These are phyloP conservation scores for Anoncus sp. DNA, from an alignment of 2,888 invertebrate genomes.

Conservation along the genomic window DNA sequence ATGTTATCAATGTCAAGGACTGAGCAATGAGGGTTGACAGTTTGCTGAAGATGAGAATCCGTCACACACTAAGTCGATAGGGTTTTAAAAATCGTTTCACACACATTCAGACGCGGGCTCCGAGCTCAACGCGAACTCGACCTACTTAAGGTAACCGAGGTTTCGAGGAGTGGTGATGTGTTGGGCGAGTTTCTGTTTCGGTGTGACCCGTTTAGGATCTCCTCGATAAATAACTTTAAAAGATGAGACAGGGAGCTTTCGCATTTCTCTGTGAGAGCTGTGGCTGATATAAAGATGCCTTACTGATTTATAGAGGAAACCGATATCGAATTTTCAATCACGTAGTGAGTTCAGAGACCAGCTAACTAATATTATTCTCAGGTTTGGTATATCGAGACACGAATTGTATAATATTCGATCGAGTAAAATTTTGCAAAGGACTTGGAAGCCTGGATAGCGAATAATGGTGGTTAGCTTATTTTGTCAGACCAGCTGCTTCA, in stretches of 20 bases:
- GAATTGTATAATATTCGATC: not conserved
- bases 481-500: not conserved
- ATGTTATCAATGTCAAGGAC: constrained; percentile 77
- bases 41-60: constrained; percentile 40
- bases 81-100: constrained; percentile 35
- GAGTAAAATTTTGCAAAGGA: not conserved
- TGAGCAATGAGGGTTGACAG: constrained; percentile 9
- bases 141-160: constrained; percentile 79
- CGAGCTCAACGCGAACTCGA: constrained; percentile 61
- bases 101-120: constrained; percentile 8
- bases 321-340: constrained; percentile 71
- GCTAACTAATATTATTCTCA: not conserved
- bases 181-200: constrained; percentile 8
- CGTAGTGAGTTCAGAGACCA: not conserved
- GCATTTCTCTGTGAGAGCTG: constrained; percentile 58
- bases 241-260: constrained; percentile 32
- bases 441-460: not conserved
- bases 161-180: constrained; percentile 66
- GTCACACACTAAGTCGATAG: constrained; percentile 19
- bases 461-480: not conserved
- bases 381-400: not conserved
- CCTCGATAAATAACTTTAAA: constrained; percentile 72
- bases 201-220: constrained; percentile 53
- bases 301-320: constrained; percentile 73
- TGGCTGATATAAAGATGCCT: constrained; percentile 68